A percentile compares a stretch with the other conserved stretches of the same genome.
phyloP scores from a whole-genome alignment of 2,888 invertebrate genomes.

The Balanococcus diminutus region DNA sequence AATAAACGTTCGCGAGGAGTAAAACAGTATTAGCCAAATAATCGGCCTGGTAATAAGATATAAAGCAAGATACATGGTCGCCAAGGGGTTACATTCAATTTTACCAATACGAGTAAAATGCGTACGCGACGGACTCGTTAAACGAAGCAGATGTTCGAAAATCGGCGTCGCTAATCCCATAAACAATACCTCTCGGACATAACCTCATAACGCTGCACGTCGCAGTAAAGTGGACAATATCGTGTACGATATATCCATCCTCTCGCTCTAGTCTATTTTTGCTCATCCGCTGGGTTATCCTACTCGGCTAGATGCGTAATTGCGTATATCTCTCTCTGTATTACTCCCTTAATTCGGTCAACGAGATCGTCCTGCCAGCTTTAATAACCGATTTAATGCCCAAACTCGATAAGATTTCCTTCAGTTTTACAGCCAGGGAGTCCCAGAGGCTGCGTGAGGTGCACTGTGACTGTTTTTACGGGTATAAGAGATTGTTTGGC shows the following conservation, averaged over 20 bases:
- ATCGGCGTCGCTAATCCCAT: slow-evolving; percentile 22
- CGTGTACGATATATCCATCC: background rate
- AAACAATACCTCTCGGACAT: slow-evolving; percentile 1
- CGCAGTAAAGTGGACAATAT: background rate
- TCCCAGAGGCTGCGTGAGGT: background rate
- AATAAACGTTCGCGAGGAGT: background rate
- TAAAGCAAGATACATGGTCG: slow-evolving; percentile 22
- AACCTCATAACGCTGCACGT: background rate
- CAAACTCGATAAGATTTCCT: no score
- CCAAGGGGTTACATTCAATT: slow-evolving; percentile 22
- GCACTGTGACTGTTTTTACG: no score
- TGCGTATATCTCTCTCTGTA: background rate
- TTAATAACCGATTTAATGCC: no score
- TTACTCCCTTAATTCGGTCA: background rate
- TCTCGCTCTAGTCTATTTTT: background rate
- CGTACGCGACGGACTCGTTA: slow-evolving; percentile 22
- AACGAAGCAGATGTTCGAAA: slow-evolving; percentile 2
- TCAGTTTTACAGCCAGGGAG: background rate
- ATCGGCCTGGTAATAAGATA: slow-evolving; percentile 4
- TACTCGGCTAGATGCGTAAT: background rate
- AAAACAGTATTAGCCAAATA: background rate
- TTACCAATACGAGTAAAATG: slow-evolving; percentile 4
- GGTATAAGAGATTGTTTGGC: no score
- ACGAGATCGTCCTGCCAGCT: no score
- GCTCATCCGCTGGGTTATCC: background rate